A percentile compares a stretch with the other conserved stretches of the same genome.
Conservation (phyloP, 2,888 invertebrate species). For the Drosophila flavopinicola region DNA sequence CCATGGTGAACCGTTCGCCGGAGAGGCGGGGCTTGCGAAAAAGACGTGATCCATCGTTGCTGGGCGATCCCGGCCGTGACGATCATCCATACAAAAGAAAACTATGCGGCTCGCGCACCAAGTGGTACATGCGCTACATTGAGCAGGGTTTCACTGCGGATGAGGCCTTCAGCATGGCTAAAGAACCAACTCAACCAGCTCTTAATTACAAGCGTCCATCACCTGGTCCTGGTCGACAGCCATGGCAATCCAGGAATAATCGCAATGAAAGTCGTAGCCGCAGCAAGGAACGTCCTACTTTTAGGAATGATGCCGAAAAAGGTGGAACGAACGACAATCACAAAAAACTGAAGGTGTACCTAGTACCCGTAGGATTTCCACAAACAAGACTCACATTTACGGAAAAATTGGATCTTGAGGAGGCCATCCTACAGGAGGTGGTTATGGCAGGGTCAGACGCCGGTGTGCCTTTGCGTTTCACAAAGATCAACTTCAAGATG, state of each 20-base stretch:
- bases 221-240: not conserved
- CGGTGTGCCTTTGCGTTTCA: slow-evolving; percentile 27
- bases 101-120: slow-evolving; percentile 28
- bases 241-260: not conserved
- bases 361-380: slow-evolving; percentile 30
- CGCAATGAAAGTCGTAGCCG: not conserved
- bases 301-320: no score
- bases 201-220: slow-evolving; percentile 1
- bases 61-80: slow-evolving; percentile 1
- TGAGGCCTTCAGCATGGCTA: slow-evolving; percentile 30
- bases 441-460: not conserved
- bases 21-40: not conserved
- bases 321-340: not conserved
- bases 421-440: slow-evolving; percentile 37
- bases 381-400: not conserved
- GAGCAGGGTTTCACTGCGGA: slow-evolving; percentile 6
- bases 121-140: slow-evolving; percentile 36
- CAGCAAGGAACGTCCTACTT: not conserved
- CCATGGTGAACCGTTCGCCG: not conserved
- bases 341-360: not conserved
- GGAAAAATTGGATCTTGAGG: slow-evolving; percentile 36
- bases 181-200: slow-evolving; percentile 34
- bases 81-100: not conserved
- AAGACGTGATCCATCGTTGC: not conserved
- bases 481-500: not conserved